Percentiles rank a stretch among this genome's conserved stretches.
Evolutionary conservation across 2,797 vertebrate species (phyloP).

Genomic region (Limosa lapponica): DNA sequence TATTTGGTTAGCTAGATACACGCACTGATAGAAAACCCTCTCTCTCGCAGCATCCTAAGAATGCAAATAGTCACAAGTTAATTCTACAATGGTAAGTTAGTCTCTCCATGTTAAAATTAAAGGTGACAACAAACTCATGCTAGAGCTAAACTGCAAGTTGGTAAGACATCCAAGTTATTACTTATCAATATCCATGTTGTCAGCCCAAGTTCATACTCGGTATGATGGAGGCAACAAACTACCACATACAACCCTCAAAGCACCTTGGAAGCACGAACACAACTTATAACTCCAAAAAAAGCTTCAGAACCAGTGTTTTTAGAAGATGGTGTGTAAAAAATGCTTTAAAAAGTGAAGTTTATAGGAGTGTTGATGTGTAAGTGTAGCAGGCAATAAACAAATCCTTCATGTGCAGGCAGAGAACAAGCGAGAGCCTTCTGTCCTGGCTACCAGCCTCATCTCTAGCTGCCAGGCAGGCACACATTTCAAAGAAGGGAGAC

Average conservation of each 20-base stretch:
- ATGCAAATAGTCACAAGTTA: background rate
- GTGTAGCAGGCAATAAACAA: background rate
- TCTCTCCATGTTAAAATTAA: background rate
- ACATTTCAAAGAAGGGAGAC: background rate
- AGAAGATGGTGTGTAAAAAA: background rate
- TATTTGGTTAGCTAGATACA: background rate
- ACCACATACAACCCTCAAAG: background rate
- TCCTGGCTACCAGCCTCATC: background rate
- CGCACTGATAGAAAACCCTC: background rate
- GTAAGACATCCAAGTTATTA: background rate
- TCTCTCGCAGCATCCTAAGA: background rate
- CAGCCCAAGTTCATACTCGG: background rate
- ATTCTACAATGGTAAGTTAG: background rate
- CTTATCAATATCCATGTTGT: background rate
- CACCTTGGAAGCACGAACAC: background rate
- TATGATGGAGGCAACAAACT: background rate
- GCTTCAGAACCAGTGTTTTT: background rate
- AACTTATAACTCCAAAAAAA: background rate
- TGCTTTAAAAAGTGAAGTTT: background rate
- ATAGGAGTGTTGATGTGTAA: accelerated
- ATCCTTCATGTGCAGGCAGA: background rate
- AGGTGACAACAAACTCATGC: background rate
- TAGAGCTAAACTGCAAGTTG: background rate
- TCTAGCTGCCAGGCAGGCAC: background rate
- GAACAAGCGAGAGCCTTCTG: background rate